Evolutionary conservation across 92 coral and sea anemone genomes (phyloP), one percentile per base, ranked within the genome.

Genomic region (Isaurus tuberculatus): DNA sequence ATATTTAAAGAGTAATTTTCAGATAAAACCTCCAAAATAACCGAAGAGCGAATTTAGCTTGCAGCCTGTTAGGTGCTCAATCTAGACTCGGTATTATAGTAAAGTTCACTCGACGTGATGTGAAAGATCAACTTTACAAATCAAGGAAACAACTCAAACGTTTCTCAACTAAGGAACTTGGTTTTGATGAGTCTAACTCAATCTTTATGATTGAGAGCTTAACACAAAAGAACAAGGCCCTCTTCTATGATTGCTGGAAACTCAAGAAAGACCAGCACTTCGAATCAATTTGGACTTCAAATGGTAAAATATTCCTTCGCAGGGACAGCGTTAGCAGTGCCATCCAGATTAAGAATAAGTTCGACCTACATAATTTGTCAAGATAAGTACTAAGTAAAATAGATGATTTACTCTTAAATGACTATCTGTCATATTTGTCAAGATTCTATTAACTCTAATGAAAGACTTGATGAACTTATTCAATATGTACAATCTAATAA

Each of bases 181-280:
- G 73, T 14, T 67, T 14, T 32, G 31, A 32, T 26, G 16, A 32
- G 30, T 31, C 11, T 32, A 67, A 67, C 73, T 32, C 30, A 1
- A 67, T 67, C 48, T 67, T 26, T 25, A 32, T 67, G 16, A 67
- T 32, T 25, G 73, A 67, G 31, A 67, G 73, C 29, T 25, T 57
- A n/a, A 58, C 28, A n/a, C 27, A 58, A 58, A 58, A 58, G 65
- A 58, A 58, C 65, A 58, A 58, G 29, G 65, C 26, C 29, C 11
- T 58, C 26, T 58, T 58, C 65, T 7, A 25, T 58, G 29, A n/a
- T n/a, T 58, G 65, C 65, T n/a, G n/a, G 11, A 58, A 58, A 58
- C 28, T 25, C 7, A 58, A 58, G 65, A 58, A 58, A 48, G 55
- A 48, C 55, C 55, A 48, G 55, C 55, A 48, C 55, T 48, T 48